phyloP scores from a whole-genome alignment of 2,888 invertebrate genomes.

The Agrotis puta region DNA sequence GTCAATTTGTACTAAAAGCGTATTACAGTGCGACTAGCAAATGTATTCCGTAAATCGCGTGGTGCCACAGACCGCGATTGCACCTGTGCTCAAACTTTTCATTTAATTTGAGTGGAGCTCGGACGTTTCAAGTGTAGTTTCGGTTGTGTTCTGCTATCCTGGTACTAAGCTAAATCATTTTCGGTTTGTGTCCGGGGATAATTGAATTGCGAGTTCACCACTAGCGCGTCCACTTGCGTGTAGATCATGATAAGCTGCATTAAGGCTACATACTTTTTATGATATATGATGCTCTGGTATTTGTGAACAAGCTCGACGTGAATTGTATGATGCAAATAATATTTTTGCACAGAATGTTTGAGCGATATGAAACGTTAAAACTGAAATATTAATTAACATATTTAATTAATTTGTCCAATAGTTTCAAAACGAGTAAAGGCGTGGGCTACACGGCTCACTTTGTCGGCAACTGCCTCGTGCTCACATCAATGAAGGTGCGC shows the following conservation, averaged over 20 bases:
- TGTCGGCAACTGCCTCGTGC: conserved; percentile 99
- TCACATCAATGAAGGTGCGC: conserved; percentile 99
- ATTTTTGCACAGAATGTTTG: background rate
- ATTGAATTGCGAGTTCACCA: conserved; percentile 66
- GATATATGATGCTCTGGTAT: conserved; percentile 1
- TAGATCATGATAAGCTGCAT: conserved; percentile 37
- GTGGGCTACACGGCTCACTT: conserved; percentile 99
- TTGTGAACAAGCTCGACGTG: conserved; percentile 2
- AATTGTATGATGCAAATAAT: background rate
- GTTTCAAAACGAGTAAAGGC: conserved; percentile 99
- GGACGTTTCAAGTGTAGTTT: conserved; percentile 68
- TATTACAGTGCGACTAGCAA: conserved; percentile 55
- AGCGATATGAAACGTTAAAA: background rate
- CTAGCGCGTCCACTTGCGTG: conserved; percentile 32
- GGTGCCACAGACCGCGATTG: conserved; percentile 53
- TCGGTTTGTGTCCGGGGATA: conserved; percentile 66
- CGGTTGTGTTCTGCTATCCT: conserved; percentile 70
- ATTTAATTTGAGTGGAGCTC: conserved; percentile 72
- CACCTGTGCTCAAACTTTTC: conserved; percentile 71
- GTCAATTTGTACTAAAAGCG: conserved; percentile 66
- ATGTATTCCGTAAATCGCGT: conserved; percentile 64
- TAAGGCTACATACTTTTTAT: conserved; percentile 6
- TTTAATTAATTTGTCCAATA: conserved; percentile 80
- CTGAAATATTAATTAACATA: too few species aligned
- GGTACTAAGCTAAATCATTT: conserved; percentile 71